Base-by-base conservation (phyloP, 1,140 invertebrate genomes). In the Laupala kohalensis region DNA sequence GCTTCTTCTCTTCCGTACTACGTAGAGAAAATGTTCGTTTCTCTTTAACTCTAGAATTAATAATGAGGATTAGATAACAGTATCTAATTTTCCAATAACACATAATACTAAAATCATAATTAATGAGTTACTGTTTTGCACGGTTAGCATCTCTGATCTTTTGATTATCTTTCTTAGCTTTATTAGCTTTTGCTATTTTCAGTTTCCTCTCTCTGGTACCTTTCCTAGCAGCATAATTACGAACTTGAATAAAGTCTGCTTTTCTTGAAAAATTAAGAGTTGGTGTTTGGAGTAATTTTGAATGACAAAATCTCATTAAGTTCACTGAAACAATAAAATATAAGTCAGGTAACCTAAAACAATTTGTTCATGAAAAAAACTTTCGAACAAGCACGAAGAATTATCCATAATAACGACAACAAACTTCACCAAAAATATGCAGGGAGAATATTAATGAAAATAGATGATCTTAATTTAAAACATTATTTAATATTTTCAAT, bases 181-280 rank as follows among this genome's bases (percentile, higher is more conserved):
- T 53, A 13, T 53, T 53, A 19, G 37, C 37, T 19, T 19, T 53
- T 13, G 19, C 9, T 0, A 53, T 13, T 53, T 53, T 53, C 19
- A 53, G 19, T 53, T 19, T 53, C 19, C 86, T 89, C 72, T 89
- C 90, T 74, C 91, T 84, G 6, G 90, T 92, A 72, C 91, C 89
- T 80, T 89, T 92, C 71, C 91, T 84, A 12, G 90, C 90, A 19
- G 90, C 90, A 81, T 85, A 87, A 70, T 81, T 76, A 69, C 84
- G 77, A 25, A 76, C 72, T 78, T 83, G 83, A 53, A 53, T 53
- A 0, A 53, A 53, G 37, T 53, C 19, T 13, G 19, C 4, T 13
- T 53, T 53, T 2, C 37, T 9, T 53, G 37, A 13, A 9, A 53
- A 53, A 53, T 53, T 53, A 53, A 9, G 9, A 53, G 37, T 53